Percentiles rank a stretch among this genome's conserved stretches.
These are phyloP conservation scores for Abrostola triplasia DNA, from an alignment of 2,888 invertebrate species.

Conservation along the genomic window DNA sequence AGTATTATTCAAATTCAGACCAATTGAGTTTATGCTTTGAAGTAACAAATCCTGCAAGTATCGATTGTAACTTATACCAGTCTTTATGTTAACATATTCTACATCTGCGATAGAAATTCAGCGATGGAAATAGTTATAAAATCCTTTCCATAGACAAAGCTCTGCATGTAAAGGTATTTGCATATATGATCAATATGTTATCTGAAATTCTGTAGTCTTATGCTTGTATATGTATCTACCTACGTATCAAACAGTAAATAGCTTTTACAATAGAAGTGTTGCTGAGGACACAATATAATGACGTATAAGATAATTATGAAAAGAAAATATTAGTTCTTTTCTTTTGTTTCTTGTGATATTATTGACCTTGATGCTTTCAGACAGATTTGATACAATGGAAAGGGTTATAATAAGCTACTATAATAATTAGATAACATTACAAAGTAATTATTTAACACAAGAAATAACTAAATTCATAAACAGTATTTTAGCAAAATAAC, in stretches of 20 bases:
- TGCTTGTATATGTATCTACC: not conserved
- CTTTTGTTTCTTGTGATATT: slow-evolving; percentile 30
- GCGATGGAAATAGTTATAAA: not conserved
- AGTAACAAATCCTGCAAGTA: slow-evolving; percentile 13
- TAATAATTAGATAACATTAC: not conserved
- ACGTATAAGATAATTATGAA: slow-evolving; percentile 15
- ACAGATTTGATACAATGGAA: slow-evolving; percentile 22
- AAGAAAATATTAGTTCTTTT: slow-evolving; percentile 28
- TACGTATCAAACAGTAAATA: not conserved
- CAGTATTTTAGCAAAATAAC: no score
- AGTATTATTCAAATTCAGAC: slow-evolving; percentile 13
- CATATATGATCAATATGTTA: slow-evolving; percentile 15
- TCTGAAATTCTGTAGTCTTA: not conserved
- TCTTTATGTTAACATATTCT: slow-evolving; percentile 9
- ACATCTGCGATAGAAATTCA: not conserved
- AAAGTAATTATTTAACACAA: slow-evolving; percentile 11
- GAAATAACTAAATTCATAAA: no score
- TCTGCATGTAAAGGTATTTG: slow-evolving; percentile 11
- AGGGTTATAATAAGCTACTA: slow-evolving; percentile 25
- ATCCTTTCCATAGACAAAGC: slow-evolving; percentile 9
- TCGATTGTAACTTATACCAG: slow-evolving; percentile 13
- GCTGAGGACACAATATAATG: slow-evolving; percentile 23
- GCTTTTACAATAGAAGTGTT: slow-evolving; percentile 1
- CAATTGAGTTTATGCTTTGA: slow-evolving; percentile 16
- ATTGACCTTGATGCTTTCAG: slow-evolving; percentile 16